Percentiles rank a stretch among this genome's conserved stretches.
These are phyloP conservation scores for Heliconius melpomene DNA, from an alignment of 1,140 invertebrate genomes.

Conservation along the genomic window DNA sequence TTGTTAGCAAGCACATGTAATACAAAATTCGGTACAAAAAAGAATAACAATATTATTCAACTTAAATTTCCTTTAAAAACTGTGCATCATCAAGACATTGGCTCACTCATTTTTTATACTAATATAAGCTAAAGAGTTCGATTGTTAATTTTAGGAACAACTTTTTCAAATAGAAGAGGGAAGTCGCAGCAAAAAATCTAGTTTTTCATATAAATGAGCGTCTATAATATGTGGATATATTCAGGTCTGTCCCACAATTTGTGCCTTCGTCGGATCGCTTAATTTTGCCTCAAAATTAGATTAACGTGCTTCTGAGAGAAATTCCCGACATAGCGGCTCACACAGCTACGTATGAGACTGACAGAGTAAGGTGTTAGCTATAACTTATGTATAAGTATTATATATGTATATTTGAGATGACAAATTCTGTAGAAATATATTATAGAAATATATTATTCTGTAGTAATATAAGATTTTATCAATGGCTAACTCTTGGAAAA, in stretches of 20 bases:
- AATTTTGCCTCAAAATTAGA: slow-evolving; percentile 13
- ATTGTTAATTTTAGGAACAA: neutral
- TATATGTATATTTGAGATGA: neutral
- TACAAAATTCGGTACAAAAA: too few species aligned
- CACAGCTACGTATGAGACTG: neutral
- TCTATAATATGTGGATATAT: neutral
- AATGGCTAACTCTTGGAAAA: neutral
- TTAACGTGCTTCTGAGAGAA: neutral
- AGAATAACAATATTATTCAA: too few species aligned
- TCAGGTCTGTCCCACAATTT: neutral
- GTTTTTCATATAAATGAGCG: too few species aligned
- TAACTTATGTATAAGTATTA: neutral
- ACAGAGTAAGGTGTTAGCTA: neutral
- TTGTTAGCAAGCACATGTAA: too few species aligned
- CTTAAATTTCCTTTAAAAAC: too few species aligned
- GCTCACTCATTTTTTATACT: too few species aligned
- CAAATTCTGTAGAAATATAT: neutral
- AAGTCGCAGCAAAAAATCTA: too few species aligned
- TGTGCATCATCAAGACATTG: too few species aligned
- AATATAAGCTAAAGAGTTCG: too few species aligned
- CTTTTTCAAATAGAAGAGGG: neutral
- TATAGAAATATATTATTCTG: neutral
- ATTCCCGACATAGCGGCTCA: neutral
- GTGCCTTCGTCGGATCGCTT: neutral
- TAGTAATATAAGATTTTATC: neutral